These are phyloP conservation scores for Lepus timidus DNA, from an alignment of 2,113 vertebrate genomes.

Conservation along the genomic window DNA sequence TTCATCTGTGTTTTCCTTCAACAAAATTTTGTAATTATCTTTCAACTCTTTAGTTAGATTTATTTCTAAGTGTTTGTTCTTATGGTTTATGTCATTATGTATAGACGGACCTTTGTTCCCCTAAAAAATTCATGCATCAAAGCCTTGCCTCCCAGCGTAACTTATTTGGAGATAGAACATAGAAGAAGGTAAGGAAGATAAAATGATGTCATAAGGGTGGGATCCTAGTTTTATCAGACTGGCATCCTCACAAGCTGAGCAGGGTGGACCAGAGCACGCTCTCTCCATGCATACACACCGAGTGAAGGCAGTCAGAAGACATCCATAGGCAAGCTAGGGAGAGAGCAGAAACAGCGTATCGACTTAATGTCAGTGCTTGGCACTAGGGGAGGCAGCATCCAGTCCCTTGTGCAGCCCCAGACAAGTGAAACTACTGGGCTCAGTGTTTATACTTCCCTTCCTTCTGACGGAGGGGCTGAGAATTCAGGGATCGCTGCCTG, in stretches of 20 bases:
- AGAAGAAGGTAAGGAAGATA: not conserved
- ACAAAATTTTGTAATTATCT: not conserved
- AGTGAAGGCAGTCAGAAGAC: not conserved
- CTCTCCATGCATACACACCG: not conserved
- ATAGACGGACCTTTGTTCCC: not conserved
- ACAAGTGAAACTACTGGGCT: not conserved
- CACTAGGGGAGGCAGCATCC: too few species aligned
- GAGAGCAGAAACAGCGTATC: not conserved
- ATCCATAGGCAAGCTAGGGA: not conserved
- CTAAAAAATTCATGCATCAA: not conserved
- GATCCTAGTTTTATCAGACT: too few species aligned
- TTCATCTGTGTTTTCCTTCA: not conserved
- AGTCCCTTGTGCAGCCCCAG: not conserved
- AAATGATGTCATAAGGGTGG: not conserved
- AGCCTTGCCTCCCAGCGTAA: not conserved
- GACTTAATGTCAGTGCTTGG: too few species aligned
- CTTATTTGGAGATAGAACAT: not conserved
- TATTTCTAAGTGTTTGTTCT: not conserved
- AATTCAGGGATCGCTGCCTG: too few species aligned
- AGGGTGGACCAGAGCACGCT: not conserved
- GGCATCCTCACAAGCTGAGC: not conserved
- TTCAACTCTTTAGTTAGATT: too few species aligned
- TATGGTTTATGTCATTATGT: not conserved
- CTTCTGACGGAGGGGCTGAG: not conserved
- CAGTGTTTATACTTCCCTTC: not conserved